A percentile compares a stretch with the other conserved stretches of the same genome.
Evolutionary conservation across 1,140 invertebrate genomes (phyloP).

Genomic region (Drosophila mojavensis): DNA sequence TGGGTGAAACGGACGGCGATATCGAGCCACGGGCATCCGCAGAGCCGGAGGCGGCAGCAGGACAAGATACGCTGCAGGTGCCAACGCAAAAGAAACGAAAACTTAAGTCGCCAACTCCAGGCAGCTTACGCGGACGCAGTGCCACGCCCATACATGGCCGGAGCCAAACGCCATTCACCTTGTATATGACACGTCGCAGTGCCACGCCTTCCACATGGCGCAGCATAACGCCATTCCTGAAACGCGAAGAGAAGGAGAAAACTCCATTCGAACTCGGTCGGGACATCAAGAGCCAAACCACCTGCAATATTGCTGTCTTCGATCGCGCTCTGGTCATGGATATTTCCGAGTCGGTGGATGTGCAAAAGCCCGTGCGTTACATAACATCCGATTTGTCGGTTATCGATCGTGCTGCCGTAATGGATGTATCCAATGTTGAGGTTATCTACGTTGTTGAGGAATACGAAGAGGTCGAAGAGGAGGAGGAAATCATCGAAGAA

Average conservation of each 20-base stretch:
- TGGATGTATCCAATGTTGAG: slow-evolving; percentile 84
- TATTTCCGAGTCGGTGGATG: slow-evolving; percentile 75
- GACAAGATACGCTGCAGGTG: slow-evolving; percentile 74
- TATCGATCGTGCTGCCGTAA: slow-evolving; percentile 84
- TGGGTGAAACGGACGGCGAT: slow-evolving; percentile 81
- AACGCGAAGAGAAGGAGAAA: slow-evolving; percentile 83
- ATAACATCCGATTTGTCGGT: slow-evolving; percentile 83
- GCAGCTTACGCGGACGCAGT: slow-evolving; percentile 78
- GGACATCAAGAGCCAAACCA: slow-evolving; percentile 77
- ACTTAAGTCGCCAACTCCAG: slow-evolving; percentile 81
- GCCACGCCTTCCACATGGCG: slow-evolving; percentile 82
- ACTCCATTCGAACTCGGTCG: slow-evolving; percentile 82
- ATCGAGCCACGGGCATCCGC: slow-evolving; percentile 68
- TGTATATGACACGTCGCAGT: slow-evolving; percentile 79
- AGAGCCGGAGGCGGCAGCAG: slow-evolving; percentile 69
- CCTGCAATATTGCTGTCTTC: slow-evolving; percentile 82
- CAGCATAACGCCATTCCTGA: slow-evolving; percentile 82
- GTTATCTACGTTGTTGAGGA: slow-evolving; percentile 84
- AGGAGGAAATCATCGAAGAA: slow-evolving; percentile 73
- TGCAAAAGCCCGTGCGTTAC: slow-evolving; percentile 82
- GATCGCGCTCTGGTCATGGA: slow-evolving; percentile 83
- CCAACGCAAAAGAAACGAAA: slow-evolving; percentile 78
- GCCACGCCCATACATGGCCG: slow-evolving; percentile 80
- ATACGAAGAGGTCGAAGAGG: slow-evolving; percentile 77
- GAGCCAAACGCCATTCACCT: slow-evolving; percentile 77